Evolutionary conservation across 2,888 invertebrate genomes (phyloP).

Genomic region (Acanthosepion esculentum): DNA sequence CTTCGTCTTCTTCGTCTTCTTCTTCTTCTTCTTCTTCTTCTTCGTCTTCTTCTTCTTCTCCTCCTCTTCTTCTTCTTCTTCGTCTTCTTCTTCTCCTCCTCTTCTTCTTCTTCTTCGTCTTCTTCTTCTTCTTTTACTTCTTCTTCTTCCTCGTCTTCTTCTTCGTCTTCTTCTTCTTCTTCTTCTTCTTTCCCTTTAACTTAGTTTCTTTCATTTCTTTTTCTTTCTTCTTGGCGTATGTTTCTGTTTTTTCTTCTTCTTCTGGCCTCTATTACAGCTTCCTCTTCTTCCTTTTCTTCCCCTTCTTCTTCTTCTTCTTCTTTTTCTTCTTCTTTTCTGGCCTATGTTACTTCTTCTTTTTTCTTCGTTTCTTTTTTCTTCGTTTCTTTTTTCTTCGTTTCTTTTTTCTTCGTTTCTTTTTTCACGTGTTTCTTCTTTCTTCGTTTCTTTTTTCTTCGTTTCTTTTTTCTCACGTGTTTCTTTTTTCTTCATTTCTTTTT

Average conservation of each 20-base stretch:
- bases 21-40: too few species aligned
- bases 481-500: neutral
- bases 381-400: too few species aligned
- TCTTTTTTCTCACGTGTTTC: neutral
- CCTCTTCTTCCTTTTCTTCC: neutral
- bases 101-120: neutral
- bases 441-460: neutral
- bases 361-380: neutral
- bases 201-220: too few species aligned
- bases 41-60: neutral
- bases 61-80: too few species aligned
- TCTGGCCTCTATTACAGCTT: too few species aligned
- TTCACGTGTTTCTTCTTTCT: too few species aligned
- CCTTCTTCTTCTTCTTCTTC: neutral
- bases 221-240: too few species aligned
- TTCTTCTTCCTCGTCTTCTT: neutral
- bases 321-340: conserved; percentile 44
- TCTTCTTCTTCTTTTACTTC: neutral
- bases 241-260: too few species aligned
- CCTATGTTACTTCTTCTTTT: neutral
- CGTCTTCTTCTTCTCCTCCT: too few species aligned
- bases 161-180: neutral
- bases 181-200: neutral
- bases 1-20: too few species aligned
- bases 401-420: too few species aligned